Base-by-base conservation (phyloP, 2,797 vertebrate genomes). In the Hozukius guyotensis region DNA sequence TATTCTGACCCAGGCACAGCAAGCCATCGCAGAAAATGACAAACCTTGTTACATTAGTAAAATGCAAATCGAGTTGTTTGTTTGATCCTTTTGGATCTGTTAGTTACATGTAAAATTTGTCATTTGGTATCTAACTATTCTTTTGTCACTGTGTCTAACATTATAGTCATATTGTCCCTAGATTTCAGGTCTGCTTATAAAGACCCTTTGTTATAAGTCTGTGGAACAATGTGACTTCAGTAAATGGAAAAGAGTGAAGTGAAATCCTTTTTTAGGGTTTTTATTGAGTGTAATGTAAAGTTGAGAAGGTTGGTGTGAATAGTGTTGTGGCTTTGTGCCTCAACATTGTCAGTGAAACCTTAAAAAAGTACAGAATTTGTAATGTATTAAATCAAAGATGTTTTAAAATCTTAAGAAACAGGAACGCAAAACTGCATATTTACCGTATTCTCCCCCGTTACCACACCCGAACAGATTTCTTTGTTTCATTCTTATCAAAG, bases 391-490 rank as follows among this genome's bases (percentile, higher is more conserved):
- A 85, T 78, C 76, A 96, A 94, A 87, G 75, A 86, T 76, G 88
- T 92, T 94, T 92, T 91, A 79, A 93, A 83, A 91, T 88, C 56
- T 88, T 77, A 9, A 92, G 89, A 90, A 93, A 93, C 88, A 84
- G 91, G 89, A 93, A 93, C 90, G 92, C 90, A 94, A 95, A 96
- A 95, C 85, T 93, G 90, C 93, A 95, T 76, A 93, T 94, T 93
- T 88, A 94, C 83, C 75, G 82, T 91, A 88, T 92, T 82, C 85
- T 93, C 94, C 92, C 92, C 92, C 90, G 77, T 91, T 81, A 77
- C 73, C 75, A 52, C 61, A 80, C 77, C 76, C 32, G 24, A 79
- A 83, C 36, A 70, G 31, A 78, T 70, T 78, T 92, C 52, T 86
- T 87, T 75, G 56, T 92, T 93, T 93, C 80, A 89, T 94, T 92